A percentile compares a stretch with the other conserved stretches of the same genome.
phyloP scores from a whole-genome alignment of 2,888 invertebrate species.

The Panorpa germanica region DNA sequence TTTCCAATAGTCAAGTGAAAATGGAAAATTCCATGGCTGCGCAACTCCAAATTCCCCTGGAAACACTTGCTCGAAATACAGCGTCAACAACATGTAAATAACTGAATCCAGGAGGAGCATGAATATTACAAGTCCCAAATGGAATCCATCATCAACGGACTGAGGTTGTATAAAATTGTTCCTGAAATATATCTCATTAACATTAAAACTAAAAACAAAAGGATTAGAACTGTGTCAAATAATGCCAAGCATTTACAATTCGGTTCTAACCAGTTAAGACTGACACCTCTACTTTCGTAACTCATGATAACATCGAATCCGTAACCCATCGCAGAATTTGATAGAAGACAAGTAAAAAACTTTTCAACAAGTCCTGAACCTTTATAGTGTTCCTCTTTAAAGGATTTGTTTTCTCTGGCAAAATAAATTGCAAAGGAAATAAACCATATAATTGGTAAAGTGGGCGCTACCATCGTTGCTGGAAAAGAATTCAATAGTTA shows the following conservation, averaged over 20 bases:
- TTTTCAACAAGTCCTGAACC: slow-evolving; percentile 37
- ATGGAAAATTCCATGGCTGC: slow-evolving; percentile 62
- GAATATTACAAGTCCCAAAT: slow-evolving; percentile 48
- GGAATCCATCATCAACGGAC: slow-evolving; percentile 45
- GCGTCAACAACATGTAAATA: slow-evolving; percentile 53
- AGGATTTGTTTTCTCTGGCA: slow-evolving; percentile 19
- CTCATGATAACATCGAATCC: slow-evolving; percentile 55
- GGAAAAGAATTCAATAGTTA: slow-evolving; percentile 14
- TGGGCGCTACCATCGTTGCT: slow-evolving; percentile 65
- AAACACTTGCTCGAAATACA: slow-evolving; percentile 72
- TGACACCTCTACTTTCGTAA: slow-evolving; percentile 51
- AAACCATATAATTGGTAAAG: slow-evolving; percentile 61
- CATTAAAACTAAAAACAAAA: no score
- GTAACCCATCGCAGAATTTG: slow-evolving; percentile 65
- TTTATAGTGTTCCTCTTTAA: slow-evolving; percentile 46
- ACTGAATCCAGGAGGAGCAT: slow-evolving; percentile 51
- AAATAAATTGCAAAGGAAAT: slow-evolving; percentile 51
- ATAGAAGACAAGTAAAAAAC: slow-evolving; percentile 40
- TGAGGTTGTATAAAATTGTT: slow-evolving; percentile 37
- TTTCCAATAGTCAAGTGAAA: slow-evolving; percentile 40
- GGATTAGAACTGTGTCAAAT: no score
- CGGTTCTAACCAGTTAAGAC: no score
- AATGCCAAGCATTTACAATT: no score
- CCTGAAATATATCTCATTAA: no score
- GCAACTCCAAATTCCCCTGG: slow-evolving; percentile 78